These are phyloP conservation scores for Bolinopsis microptera DNA, from an alignment of 37 sponge, comb jelly and placozoan species.

Conservation along the genomic window DNA sequence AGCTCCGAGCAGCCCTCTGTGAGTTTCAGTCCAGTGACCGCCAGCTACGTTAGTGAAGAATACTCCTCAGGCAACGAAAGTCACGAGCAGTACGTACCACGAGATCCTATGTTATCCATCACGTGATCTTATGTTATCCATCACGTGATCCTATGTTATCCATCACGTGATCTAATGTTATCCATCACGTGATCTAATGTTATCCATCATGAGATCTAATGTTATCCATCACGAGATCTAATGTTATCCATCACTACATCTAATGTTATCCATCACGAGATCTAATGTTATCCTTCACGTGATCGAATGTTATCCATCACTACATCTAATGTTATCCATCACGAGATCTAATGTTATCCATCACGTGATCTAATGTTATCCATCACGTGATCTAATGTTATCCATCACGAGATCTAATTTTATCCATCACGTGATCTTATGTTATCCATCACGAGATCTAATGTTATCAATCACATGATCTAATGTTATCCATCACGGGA, in stretches of 20 bases:
- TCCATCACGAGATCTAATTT: too few species aligned
- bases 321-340: background rate
- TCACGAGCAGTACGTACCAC: background rate
- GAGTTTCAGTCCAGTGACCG: background rate
- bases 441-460: background rate
- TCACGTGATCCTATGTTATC: background rate
- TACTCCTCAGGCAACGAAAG: background rate
- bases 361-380: background rate
- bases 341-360: background rate
- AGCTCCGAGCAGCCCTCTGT: background rate
- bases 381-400: background rate
- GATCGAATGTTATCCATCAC: background rate
- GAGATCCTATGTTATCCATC: background rate
- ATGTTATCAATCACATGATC: background rate
- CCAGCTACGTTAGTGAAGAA: background rate
- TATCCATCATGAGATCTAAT: background rate
- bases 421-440: background rate
- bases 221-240: background rate
- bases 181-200: background rate
- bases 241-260: too few species aligned
- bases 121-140: background rate
- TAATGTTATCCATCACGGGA: too few species aligned
- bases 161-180: background rate
- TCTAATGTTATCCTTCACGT: background rate
- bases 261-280: background rate